Conservation (phyloP, 2,797 vertebrate genomes). For the Pseudochirops cupreus region DNA sequence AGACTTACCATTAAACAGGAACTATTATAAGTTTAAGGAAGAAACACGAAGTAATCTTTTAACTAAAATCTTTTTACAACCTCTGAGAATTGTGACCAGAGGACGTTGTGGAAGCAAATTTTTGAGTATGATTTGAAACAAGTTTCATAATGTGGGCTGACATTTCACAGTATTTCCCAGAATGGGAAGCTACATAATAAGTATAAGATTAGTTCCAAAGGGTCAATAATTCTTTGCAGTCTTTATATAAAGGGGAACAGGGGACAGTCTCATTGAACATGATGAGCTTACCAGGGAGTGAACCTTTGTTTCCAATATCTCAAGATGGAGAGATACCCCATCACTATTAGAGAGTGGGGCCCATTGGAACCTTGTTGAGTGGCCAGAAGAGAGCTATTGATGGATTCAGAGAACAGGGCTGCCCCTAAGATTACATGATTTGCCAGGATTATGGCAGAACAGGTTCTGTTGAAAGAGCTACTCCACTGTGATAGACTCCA, state of each 20-base stretch:
- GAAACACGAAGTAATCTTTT: constrained; percentile 22
- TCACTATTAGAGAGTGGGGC: neutral
- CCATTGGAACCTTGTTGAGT: neutral
- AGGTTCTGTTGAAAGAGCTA: neutral
- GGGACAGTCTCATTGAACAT: neutral
- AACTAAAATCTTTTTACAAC: constrained; percentile 38
- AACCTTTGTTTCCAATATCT: neutral
- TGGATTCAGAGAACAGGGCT: neutral
- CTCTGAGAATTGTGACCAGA: constrained; percentile 26
- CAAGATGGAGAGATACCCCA: neutral
- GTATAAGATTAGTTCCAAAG: neutral
- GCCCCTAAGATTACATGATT: neutral
- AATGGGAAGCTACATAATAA: neutral
- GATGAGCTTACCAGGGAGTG: neutral
- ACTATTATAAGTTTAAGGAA: constrained; percentile 32
- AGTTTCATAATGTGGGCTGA: neutral
- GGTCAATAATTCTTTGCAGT: neutral
- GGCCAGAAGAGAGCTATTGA: neutral
- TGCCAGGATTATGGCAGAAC: neutral
- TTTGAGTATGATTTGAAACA: constrained; percentile 9
- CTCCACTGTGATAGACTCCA: neutral
- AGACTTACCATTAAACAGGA: neutral
- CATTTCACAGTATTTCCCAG: constrained; percentile 2
- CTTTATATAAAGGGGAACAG: neutral
- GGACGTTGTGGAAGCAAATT: constrained; percentile 42